These are phyloP conservation scores for Drosophila seclusa DNA, from an alignment of 2,888 invertebrate species.

Conservation along the genomic window DNA sequence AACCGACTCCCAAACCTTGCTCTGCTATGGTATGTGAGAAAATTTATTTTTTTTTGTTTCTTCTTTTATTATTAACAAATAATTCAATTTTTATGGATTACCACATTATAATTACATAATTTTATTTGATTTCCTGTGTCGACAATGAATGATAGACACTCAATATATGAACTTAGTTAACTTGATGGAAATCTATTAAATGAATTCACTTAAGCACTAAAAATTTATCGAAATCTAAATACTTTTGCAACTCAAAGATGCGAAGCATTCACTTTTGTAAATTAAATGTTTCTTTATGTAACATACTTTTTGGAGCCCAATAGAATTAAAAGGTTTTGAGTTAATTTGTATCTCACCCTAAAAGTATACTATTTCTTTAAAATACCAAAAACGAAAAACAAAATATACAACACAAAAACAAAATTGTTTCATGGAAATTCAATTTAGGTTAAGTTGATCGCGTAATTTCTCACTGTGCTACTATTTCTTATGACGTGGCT, in stretches of 20 bases:
- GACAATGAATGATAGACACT: neutral
- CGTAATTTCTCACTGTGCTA: too few species aligned
- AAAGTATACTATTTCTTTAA: too few species aligned
- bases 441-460: too few species aligned
- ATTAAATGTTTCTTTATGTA: neutral
- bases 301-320: neutral
- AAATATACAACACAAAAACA: too few species aligned
- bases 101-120: neutral
- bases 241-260: too few species aligned
- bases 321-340: neutral
- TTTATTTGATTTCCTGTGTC: neutral
- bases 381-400: too few species aligned
- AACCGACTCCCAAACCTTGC: conserved; percentile 64
- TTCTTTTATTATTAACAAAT: neutral
- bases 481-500: too few species aligned
- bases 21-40: too few species aligned
- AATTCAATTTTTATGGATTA: neutral
- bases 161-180: neutral
- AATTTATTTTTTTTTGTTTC: neutral
- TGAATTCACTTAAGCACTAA: neutral
- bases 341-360: accelerated
- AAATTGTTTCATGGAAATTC: too few species aligned
- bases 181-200: neutral
- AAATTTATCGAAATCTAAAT: neutral
- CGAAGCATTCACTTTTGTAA: neutral